Percentiles rank a stretch among this genome's conserved stretches.
Evolutionary conservation across 1,140 invertebrate species (phyloP).

Genomic region (Brachionus koreanus): DNA sequence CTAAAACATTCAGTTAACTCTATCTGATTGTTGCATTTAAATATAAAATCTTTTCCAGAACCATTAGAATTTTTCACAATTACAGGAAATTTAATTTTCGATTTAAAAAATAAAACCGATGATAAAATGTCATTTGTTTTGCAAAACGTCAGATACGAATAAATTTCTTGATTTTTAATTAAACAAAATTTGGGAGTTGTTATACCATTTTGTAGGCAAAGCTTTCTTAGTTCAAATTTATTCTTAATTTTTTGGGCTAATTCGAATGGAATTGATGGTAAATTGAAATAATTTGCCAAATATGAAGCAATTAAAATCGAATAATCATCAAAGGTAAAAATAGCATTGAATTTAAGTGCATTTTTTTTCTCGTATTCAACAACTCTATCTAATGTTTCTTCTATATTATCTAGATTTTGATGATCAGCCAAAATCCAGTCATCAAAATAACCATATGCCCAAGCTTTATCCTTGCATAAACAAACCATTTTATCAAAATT

Average conservation of each 20-base stretch:
- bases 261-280: constrained; percentile 15
- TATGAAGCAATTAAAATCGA: neutral
- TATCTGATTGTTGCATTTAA: neutral
- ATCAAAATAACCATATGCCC: neutral
- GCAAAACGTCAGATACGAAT: neutral
- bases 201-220: neutral
- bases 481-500: constrained; percentile 5
- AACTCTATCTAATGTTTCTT: neutral
- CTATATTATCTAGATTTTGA: neutral
- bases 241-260: neutral
- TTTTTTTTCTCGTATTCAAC: neutral
- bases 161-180: neutral
- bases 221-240: constrained; percentile 12
- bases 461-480: neutral
- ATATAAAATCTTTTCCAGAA: constrained; percentile 33
- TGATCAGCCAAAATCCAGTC: constrained; percentile 20
- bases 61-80: constrained; percentile 27
- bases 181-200: neutral
- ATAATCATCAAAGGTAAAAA: constrained; percentile 30
- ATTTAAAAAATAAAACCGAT: neutral
- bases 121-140: neutral
- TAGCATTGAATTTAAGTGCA: neutral
- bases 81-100: constrained; percentile 1
- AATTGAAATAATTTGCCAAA: constrained; percentile 17
- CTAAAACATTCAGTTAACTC: neutral